Evolutionary conservation across 2,797 vertebrate genomes (phyloP).

Genomic region (Centroberyx gerrardi): DNA sequence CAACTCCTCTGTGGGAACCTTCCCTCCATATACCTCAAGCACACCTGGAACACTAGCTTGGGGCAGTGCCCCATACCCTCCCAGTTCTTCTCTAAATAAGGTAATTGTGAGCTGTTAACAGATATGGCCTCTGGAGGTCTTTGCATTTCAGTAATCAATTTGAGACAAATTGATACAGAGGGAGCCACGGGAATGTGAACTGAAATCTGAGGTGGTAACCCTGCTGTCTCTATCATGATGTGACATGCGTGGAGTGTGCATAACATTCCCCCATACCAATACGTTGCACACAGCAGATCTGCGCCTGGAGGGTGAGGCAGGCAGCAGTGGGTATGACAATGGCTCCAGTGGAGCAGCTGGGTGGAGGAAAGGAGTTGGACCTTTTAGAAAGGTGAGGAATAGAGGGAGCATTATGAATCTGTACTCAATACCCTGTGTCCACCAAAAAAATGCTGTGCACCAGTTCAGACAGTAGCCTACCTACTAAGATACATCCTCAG

Average conservation of each 20-base stretch:
- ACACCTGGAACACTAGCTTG: conserved; percentile 61
- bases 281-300: conserved; percentile 9
- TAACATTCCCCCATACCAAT: conserved; percentile 12
- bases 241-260: conserved; percentile 21
- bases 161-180: conserved; percentile 19
- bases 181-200: conserved; percentile 55
- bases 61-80: conserved; percentile 33
- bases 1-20: conserved; percentile 28
- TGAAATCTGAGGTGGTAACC: conserved; percentile 46
- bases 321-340: conserved; percentile 14
- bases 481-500: too few species aligned
- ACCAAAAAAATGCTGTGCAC: conserved; percentile 8
- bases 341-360: neutral
- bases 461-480: neutral
- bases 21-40: neutral
- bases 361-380: conserved; percentile 7
- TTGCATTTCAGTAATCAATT: neutral
- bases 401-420: conserved; percentile 11
- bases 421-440: neutral
- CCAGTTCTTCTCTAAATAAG: conserved; percentile 20
- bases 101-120: conserved; percentile 49
- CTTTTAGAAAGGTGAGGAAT: conserved; percentile 14
- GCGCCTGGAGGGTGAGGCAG: conserved; percentile 9
- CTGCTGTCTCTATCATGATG: conserved; percentile 25
- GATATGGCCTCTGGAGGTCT: conserved; percentile 39